phyloP scores from a whole-genome alignment of 2,888 invertebrate genomes.

The Hirtodrosophila duncani region DNA sequence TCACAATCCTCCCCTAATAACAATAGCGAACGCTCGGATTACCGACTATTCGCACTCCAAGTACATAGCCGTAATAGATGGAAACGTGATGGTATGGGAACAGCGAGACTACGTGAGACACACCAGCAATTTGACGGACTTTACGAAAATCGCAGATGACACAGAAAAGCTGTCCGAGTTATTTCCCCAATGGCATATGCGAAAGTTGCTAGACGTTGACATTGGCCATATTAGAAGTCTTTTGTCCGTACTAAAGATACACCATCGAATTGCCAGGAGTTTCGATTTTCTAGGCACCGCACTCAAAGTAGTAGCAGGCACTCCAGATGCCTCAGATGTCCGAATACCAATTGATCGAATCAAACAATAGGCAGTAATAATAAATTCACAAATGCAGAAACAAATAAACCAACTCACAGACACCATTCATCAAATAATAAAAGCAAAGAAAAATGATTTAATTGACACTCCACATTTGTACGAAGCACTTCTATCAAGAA shows the following conservation, averaged over 20 bases:
- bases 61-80: background rate
- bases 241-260: slow-evolving; percentile 1
- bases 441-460: too few relatives aligned
- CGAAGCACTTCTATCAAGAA: too few relatives aligned
- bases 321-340: background rate
- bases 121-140: background rate
- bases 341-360: background rate
- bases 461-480: too few relatives aligned
- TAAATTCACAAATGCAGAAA: slow-evolving; percentile 3
- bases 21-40: too few relatives aligned
- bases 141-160: background rate
- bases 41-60: too few relatives aligned
- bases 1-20: too few relatives aligned
- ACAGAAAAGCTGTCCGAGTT: background rate
- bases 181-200: slow-evolving; percentile 7
- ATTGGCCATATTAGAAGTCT: background rate
- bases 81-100: slow-evolving; percentile 4
- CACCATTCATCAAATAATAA: background rate
- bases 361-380: background rate
- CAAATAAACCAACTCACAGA: slow-evolving; percentile 6
- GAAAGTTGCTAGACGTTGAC: slow-evolving; percentile 2
- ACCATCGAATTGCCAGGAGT: too few relatives aligned
- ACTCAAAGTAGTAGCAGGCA: background rate
- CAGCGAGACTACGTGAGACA: slow-evolving; percentile 3
- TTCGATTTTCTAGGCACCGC: background rate